phyloP scores from a whole-genome alignment of 1,140 invertebrate genomes.

The Cherax destructor region DNA sequence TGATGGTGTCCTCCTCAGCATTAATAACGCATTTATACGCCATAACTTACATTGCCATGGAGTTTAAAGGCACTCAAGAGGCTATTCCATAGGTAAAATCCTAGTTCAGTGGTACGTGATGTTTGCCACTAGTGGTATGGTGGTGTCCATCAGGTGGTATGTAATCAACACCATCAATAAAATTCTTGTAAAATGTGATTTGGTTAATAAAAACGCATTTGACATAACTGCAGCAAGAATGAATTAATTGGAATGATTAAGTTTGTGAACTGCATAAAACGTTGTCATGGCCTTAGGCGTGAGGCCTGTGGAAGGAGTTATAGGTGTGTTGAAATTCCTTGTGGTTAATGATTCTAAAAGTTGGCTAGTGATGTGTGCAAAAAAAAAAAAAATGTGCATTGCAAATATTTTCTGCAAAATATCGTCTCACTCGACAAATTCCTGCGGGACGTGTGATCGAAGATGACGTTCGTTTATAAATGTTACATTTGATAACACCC shows the following conservation, averaged over 20 bases:
- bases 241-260: background rate
- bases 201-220: too few species aligned
- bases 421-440: background rate
- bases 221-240: background rate
- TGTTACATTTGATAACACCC: too few species aligned
- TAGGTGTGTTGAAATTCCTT: background rate
- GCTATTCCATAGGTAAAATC: background rate
- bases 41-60: background rate
- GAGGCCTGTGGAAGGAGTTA: background rate
- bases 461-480: too few species aligned
- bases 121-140: background rate
- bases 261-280: background rate
- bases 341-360: background rate
- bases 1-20: background rate
- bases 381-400: background rate
- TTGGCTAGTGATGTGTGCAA: background rate
- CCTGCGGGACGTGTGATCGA: background rate
- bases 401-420: background rate
- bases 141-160: constrained; percentile 1
- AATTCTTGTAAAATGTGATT: background rate
- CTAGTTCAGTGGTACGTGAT: background rate
- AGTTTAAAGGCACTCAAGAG: background rate
- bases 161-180: background rate
- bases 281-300: background rate
- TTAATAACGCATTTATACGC: background rate